A percentile compares a stretch with the other conserved stretches of the same genome.
Evolutionary conservation across 2,888 invertebrate genomes (phyloP).

Genomic region (Cryptus viduatorius): DNA sequence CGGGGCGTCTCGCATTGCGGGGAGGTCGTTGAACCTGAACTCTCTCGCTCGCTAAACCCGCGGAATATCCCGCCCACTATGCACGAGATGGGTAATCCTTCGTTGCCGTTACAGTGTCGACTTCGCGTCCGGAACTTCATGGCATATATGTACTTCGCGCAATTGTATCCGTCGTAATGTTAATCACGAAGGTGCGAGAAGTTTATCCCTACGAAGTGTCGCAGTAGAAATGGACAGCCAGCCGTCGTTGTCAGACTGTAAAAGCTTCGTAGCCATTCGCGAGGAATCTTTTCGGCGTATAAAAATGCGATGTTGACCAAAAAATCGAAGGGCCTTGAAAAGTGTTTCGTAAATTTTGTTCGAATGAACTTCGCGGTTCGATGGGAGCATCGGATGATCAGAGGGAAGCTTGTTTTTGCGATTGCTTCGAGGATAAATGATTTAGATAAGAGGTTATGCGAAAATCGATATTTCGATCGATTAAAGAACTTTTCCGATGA

Average conservation of each 20-base stretch:
- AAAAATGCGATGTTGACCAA: conserved; percentile 46
- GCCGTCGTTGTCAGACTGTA: not conserved
- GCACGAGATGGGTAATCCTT: not conserved
- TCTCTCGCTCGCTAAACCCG: conserved; percentile 10
- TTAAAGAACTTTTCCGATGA: no score
- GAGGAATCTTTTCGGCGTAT: not conserved
- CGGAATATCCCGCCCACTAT: not conserved
- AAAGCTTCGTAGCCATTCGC: not conserved
- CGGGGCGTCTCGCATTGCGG: conserved; percentile 47
- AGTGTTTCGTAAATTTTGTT: conserved; percentile 37
- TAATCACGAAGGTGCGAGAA: not conserved
- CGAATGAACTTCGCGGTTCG: not conserved
- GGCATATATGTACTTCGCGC: not conserved
- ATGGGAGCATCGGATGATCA: not conserved
- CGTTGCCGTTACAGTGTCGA: not conserved
- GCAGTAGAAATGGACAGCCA: not conserved
- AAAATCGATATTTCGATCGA: no score
- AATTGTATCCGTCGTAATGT: not conserved
- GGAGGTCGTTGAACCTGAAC: conserved; percentile 67
- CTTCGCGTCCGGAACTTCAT: not conserved
- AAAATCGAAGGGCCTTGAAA: conserved; percentile 46
- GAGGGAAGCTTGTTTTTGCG: not conserved
- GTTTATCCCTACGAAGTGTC: not conserved
- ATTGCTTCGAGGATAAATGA: no score
- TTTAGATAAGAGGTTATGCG: no score